phyloP scores from a whole-genome alignment of 1,140 invertebrate species.

The Popillia japonica region DNA sequence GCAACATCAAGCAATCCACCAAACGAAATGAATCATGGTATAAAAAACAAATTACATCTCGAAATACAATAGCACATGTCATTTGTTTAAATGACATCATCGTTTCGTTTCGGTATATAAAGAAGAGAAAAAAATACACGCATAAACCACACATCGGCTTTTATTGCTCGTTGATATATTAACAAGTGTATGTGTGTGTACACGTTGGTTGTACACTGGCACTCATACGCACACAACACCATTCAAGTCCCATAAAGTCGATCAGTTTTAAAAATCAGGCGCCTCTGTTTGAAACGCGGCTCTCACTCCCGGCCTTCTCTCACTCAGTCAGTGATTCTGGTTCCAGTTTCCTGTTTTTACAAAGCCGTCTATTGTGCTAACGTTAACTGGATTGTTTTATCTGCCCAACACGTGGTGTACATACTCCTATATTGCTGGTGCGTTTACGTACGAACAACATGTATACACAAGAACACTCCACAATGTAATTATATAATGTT shows the following conservation, averaged over 20 bases:
- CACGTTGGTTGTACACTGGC: not conserved
- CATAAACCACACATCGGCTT: conserved; percentile 16
- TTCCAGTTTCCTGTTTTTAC: conserved; percentile 35
- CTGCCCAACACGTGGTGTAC: conserved; percentile 33
- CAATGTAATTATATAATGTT: conserved; percentile 35
- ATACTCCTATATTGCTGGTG: not conserved
- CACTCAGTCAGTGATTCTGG: conserved; percentile 17
- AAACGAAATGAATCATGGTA: conserved; percentile 32
- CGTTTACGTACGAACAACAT: too few relatives aligned
- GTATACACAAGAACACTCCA: not conserved
- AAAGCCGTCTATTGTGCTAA: conserved; percentile 27
- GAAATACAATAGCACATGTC: conserved; percentile 32
- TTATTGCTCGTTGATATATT: conserved; percentile 34
- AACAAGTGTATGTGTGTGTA: conserved; percentile 26
- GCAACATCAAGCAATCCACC: conserved; percentile 23
- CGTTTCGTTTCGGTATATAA: conserved; percentile 33
- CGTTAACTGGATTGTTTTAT: conserved; percentile 35
- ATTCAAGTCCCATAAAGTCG: conserved; percentile 33
- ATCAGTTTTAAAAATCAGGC: conserved; percentile 34
- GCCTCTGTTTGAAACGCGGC: conserved; percentile 16
- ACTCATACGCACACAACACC: not conserved
- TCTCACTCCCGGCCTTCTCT: conserved; percentile 25
- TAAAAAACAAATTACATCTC: conserved; percentile 32
- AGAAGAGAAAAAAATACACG: not conserved
- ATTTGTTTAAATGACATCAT: conserved; percentile 35